Evolutionary conservation across 2,888 invertebrate genomes (phyloP).

Genomic region (Blastobasis lacticolella): DNA sequence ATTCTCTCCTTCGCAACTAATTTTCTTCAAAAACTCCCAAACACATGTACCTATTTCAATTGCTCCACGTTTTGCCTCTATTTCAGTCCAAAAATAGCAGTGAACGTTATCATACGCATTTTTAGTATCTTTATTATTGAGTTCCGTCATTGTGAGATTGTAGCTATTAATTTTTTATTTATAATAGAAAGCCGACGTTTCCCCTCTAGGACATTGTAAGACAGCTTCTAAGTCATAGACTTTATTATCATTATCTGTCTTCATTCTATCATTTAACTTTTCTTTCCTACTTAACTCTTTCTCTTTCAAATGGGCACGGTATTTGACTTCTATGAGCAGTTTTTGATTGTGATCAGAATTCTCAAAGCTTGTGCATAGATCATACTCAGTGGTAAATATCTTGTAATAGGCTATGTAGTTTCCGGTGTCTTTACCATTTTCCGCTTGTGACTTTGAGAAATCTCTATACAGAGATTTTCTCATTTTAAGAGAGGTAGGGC

Average conservation of each 20-base stretch:
- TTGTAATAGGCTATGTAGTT: conserved; percentile 9
- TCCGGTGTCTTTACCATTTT: conserved; percentile 5
- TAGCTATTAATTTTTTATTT: conserved; percentile 8
- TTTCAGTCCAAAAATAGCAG: conserved; percentile 10
- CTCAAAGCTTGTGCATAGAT: conserved; percentile 3
- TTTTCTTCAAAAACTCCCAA: conserved; percentile 3
- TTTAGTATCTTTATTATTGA: background rate
- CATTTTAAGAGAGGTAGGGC: too few species aligned
- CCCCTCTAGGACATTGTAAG: conserved; percentile 7
- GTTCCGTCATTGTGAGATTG: conserved; percentile 8
- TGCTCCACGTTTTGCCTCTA: conserved; percentile 10
- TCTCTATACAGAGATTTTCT: conserved; percentile 6
- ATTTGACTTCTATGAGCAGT: background rate
- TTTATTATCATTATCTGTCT: background rate
- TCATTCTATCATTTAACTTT: conserved; percentile 1
- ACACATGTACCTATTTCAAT: conserved; percentile 10
- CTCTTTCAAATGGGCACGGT: conserved; percentile 1
- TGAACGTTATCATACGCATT: conserved; percentile 5
- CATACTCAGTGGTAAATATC: conserved; percentile 11
- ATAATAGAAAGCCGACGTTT: conserved; percentile 8
- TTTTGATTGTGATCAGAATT: conserved; percentile 6
- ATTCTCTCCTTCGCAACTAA: background rate
- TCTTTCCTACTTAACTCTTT: conserved; percentile 2
- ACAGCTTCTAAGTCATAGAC: conserved; percentile 9
- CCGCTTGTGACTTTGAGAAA: conserved; percentile 7